Evolutionary conservation across 1,140 invertebrate species (phyloP).

Genomic region (Acromyrmex echinatior): DNA sequence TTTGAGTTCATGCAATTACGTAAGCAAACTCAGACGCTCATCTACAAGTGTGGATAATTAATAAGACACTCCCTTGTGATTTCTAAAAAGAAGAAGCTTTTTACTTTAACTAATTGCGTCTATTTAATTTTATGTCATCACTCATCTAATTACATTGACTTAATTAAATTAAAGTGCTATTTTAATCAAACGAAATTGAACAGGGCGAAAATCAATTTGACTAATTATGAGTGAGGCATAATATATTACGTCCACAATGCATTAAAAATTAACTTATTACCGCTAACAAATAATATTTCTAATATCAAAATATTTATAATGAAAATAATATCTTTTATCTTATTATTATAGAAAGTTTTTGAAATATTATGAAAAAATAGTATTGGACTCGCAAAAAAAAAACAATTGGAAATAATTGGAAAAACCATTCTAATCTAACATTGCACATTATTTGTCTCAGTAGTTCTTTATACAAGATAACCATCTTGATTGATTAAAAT

Average conservation of each 20-base stretch:
- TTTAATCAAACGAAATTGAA: neutral
- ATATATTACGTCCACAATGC: neutral
- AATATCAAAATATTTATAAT: neutral
- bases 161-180: conserved; percentile 26
- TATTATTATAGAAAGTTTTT: neutral
- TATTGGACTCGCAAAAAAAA: no score
- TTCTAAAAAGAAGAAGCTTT: neutral
- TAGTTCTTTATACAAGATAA: no score
- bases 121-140: neutral
- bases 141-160: neutral
- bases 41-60: conserved; percentile 9
- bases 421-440: no score
- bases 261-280: neutral
- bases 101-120: neutral
- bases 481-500: no score
- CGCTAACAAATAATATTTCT: neutral
- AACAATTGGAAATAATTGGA: no score
- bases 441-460: no score
- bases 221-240: neutral
- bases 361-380: neutral
- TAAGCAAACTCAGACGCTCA: conserved; percentile 11
- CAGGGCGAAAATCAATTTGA: neutral
- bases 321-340: neutral
- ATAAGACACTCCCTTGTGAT: conserved; percentile 20
- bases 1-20: neutral